These are phyloP conservation scores for Zaprionus ghesquierei DNA, from an alignment of 1,140 invertebrate species.

Conservation along the genomic window DNA sequence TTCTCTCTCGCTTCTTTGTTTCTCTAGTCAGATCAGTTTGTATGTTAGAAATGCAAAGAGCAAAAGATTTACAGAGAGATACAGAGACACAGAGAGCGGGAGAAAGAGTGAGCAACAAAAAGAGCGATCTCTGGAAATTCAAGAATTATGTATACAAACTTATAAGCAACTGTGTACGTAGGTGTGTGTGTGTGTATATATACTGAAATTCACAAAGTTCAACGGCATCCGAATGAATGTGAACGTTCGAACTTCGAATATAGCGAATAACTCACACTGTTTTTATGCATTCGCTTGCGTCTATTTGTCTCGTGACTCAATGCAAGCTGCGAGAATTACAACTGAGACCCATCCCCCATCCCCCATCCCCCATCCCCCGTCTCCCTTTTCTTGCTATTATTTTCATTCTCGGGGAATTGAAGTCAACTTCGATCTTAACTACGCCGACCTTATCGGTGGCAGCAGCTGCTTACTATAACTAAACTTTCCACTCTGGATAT, in stretches of 20 bases:
- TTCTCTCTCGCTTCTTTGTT: not conserved
- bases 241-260: slow-evolving; percentile 21
- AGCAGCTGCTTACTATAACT: not conserved
- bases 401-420: not conserved
- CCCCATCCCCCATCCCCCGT: not conserved
- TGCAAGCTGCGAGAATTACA: slow-evolving; percentile 1
- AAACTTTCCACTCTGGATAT: not conserved
- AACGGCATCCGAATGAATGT: slow-evolving; percentile 23
- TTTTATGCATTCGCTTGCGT: slow-evolving; percentile 5
- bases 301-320: slow-evolving; percentile 51
- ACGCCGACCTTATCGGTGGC: not conserved
- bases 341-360: not conserved
- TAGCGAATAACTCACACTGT: slow-evolving; percentile 4
- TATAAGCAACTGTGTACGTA: not conserved
- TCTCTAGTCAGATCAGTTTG: not conserved
- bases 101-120: not conserved
- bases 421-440: not conserved
- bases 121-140: not conserved
- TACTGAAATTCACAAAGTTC: slow-evolving; percentile 25
- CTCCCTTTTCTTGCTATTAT: not conserved
- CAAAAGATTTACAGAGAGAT: too few species aligned
- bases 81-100: not conserved
- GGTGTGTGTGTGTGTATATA: not conserved
- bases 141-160: not conserved
- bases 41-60: slow-evolving; percentile 7